Evolutionary conservation across 2,888 invertebrate genomes (phyloP).

Genomic region (Caenorhabditis sp.): DNA sequence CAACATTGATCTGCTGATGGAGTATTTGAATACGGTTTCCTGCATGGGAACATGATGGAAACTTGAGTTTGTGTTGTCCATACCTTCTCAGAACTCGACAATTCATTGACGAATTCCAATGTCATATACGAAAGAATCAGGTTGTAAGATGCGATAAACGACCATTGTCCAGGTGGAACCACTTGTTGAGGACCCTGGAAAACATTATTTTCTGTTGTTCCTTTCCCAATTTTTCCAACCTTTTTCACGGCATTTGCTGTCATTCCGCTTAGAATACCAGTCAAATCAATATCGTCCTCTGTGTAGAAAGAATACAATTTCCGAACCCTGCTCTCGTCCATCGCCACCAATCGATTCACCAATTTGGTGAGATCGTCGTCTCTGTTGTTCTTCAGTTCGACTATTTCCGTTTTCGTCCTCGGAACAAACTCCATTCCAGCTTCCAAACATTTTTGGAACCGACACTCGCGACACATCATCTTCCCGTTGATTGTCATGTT

Average conservation of each 20-base stretch:
- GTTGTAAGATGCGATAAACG: background rate
- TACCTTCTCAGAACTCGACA: background rate
- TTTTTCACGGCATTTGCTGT: background rate
- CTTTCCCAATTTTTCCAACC: background rate
- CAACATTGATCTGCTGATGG: background rate
- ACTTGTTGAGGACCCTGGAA: background rate
- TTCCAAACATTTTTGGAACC: background rate
- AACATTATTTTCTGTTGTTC: background rate
- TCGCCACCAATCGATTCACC: background rate
- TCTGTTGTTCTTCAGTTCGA: background rate
- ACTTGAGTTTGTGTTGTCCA: background rate
- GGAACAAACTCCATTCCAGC: background rate
- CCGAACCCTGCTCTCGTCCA: background rate
- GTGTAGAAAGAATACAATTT: background rate
- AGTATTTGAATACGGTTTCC: background rate
- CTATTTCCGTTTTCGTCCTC: background rate
- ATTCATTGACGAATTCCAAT: background rate
- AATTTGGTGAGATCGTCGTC: background rate
- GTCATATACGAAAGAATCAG: background rate
- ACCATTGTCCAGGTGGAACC: background rate
- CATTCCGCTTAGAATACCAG: background rate
- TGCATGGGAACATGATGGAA: background rate
- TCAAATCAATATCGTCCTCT: background rate
- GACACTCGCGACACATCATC: constrained; percentile 64
- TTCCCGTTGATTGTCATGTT: no score